Evolutionary conservation across 2,797 vertebrate species (phyloP).

Genomic region (Sylvilagus floridanus): DNA sequence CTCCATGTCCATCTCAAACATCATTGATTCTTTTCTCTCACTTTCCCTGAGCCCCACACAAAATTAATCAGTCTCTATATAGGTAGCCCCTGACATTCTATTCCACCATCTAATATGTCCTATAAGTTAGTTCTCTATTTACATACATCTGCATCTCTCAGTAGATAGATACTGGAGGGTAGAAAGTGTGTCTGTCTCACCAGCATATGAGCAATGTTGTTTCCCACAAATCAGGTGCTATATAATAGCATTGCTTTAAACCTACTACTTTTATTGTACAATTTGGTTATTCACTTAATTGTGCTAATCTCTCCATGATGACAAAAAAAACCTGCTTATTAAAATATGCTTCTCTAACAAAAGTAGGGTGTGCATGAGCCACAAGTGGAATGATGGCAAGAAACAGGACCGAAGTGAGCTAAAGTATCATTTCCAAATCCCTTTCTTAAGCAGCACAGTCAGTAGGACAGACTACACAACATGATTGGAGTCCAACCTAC

Average conservation of each 20-base stretch:
- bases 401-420: background rate
- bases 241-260: constrained; percentile 5
- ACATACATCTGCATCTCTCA: background rate
- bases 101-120: background rate
- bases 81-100: background rate
- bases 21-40: background rate
- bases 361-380: background rate
- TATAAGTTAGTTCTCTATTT: background rate
- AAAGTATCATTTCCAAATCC: constrained; percentile 20
- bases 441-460: background rate
- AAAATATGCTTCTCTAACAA: background rate
- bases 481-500: background rate
- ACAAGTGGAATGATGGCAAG: background rate
- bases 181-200: background rate
- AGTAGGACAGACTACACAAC: background rate
- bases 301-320: background rate
- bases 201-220: background rate
- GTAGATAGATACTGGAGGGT: background rate
- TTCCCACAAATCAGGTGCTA: background rate
- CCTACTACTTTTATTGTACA: background rate
- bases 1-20: constrained; percentile 26
- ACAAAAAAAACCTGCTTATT: constrained; percentile 18
- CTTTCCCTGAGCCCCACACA: background rate
- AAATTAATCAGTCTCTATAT: background rate
- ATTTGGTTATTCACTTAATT: background rate